Percentiles rank a stretch among this genome's conserved stretches.
These are phyloP conservation scores for Steinernema khuongi DNA, from an alignment of 1,140 invertebrate genomes.

Conservation along the genomic window DNA sequence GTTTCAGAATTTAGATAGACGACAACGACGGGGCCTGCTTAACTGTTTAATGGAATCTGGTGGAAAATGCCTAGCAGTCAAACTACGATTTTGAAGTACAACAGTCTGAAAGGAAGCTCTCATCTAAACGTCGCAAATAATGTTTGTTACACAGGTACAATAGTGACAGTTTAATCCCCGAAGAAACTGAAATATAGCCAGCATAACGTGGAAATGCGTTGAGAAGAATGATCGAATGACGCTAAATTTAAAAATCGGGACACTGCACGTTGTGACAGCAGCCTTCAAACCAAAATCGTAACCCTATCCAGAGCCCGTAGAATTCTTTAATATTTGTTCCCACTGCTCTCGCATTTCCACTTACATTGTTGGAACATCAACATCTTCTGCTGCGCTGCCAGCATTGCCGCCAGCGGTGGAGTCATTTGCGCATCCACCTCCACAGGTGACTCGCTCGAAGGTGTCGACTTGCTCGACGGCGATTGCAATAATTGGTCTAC, in stretches of 20 bases:
- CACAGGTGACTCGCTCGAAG: not conserved
- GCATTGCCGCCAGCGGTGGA: conserved; percentile 25
- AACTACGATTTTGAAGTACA: no score
- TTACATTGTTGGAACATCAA: conserved; percentile 34
- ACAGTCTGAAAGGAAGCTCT: no score
- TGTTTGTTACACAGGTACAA: no score
- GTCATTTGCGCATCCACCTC: not conserved
- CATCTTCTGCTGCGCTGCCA: conserved; percentile 35
- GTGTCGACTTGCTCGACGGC: not conserved
- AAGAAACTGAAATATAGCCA: not conserved
- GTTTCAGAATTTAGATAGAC: no score
- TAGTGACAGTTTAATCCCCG: no score
- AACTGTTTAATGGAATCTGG: no score
- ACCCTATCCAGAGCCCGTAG: not conserved
- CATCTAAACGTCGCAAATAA: no score
- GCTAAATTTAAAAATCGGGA: not conserved
- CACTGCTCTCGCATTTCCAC: conserved; percentile 8
- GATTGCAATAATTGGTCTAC: conserved; percentile 14
- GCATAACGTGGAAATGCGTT: not conserved
- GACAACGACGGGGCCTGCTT: no score
- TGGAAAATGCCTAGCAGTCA: no score
- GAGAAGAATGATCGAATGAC: conserved; percentile 8
- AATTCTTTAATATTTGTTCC: not conserved
- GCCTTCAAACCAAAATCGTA: not conserved
- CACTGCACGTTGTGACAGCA: not conserved